A percentile compares a stretch with the other conserved stretches of the same genome.
Conservation (phyloP, 2,113 vertebrate species). For the Arvicanthis niloticus region DNA sequence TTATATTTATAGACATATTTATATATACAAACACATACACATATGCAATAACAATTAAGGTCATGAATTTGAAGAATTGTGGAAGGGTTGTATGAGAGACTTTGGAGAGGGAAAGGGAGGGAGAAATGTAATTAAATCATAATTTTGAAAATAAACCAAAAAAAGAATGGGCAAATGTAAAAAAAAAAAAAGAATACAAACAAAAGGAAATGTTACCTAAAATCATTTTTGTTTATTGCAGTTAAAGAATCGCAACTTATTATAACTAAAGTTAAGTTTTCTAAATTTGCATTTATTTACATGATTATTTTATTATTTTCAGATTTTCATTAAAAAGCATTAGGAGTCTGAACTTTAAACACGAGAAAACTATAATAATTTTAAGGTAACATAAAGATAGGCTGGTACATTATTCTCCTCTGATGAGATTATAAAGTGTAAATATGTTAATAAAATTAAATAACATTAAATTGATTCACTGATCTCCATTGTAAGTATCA, state of each 20-base stretch:
- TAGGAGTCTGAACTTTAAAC: background rate
- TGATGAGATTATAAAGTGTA: background rate
- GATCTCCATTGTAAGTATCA: background rate
- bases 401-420: background rate
- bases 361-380: background rate
- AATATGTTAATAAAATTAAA: background rate
- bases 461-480: background rate
- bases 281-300: background rate
- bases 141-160: background rate
- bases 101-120: background rate
- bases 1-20: background rate
- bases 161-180: background rate
- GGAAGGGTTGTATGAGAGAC: background rate
- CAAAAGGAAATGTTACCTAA: background rate
- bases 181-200: background rate
- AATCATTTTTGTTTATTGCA: background rate
- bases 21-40: background rate
- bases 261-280: background rate
- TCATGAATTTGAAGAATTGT: background rate
- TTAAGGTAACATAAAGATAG: background rate
- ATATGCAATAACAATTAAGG: too few relatives aligned
- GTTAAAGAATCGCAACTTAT: background rate
- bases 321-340: background rate
- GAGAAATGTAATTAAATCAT: background rate
- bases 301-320: background rate